Evolutionary conservation across 2,113 vertebrate species (phyloP).

Genomic region (Pteronura brasiliensis): DNA sequence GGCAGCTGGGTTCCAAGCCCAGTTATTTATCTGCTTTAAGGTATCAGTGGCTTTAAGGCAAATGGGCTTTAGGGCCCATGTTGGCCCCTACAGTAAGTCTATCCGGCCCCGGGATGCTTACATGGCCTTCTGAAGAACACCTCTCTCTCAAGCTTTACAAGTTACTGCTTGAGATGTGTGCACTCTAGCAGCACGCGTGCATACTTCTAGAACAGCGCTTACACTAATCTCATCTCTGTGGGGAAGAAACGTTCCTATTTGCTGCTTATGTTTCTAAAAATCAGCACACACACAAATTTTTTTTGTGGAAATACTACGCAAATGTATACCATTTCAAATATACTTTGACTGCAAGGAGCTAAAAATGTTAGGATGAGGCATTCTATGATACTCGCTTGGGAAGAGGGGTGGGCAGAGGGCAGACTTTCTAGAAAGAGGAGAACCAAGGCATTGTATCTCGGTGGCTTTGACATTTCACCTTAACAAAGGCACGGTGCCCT

Average conservation of each 20-base stretch:
- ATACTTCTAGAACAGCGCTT: neutral
- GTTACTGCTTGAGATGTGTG: neutral
- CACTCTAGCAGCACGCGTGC: accelerated
- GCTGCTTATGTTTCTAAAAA: neutral
- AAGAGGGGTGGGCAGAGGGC: neutral
- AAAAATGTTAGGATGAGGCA: accelerated
- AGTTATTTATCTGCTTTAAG: neutral
- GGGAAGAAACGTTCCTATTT: neutral
- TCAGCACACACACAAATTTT: neutral
- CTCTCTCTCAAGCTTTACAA: neutral
- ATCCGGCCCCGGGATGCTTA: neutral
- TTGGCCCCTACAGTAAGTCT: neutral
- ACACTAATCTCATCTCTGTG: neutral
- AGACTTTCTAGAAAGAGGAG: neutral
- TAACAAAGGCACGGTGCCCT: slow-evolving; percentile 94
- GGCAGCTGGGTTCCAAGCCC: neutral
- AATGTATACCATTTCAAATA: neutral
- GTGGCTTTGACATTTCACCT: slow-evolving; percentile 83
- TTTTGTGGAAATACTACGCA: neutral
- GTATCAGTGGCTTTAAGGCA: neutral
- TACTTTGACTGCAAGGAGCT: neutral
- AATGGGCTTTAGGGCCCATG: too few relatives aligned
- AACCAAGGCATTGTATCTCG: neutral
- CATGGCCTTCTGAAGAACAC: neutral
- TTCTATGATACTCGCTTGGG: too few relatives aligned